Evolutionary conservation across 2,888 invertebrate species (phyloP).

Genomic region (Drosophila monieri): DNA sequence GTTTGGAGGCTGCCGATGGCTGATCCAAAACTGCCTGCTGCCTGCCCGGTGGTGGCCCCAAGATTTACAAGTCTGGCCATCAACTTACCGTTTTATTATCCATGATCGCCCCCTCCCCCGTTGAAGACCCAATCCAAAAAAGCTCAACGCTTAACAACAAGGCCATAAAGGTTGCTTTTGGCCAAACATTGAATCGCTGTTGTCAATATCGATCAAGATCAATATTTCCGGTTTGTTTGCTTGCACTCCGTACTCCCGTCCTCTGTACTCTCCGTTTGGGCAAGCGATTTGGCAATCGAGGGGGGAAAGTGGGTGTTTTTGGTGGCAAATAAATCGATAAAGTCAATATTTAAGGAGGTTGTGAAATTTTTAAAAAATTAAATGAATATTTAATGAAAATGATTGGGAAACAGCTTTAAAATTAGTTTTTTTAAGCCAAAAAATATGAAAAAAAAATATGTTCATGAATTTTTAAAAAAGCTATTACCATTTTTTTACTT

Average conservation of each 20-base stretch:
- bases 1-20: conserved; percentile 45
- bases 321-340: conserved; percentile 1
- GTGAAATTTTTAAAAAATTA: neutral
- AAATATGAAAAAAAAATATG: no score
- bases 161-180: conserved; percentile 18
- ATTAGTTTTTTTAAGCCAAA: no score
- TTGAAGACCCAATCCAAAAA: neutral
- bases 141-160: conserved; percentile 57
- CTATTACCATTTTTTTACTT: no score
- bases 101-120: conserved; percentile 15
- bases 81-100: conserved; percentile 36
- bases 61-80: conserved; percentile 48
- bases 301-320: conserved; percentile 23
- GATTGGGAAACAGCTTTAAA: no score
- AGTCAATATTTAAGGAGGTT: conserved; percentile 10
- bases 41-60: conserved; percentile 36
- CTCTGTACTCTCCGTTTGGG: conserved; percentile 10
- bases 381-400: no score
- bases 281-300: conserved; percentile 11
- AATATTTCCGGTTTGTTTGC: conserved; percentile 35
- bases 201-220: conserved; percentile 4
- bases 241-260: conserved; percentile 2
- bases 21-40: conserved; percentile 23
- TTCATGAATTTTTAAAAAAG: neutral
- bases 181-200: neutral